Base-by-base conservation (phyloP, 2,113 vertebrate species). In the Hypanus sabinus region DNA sequence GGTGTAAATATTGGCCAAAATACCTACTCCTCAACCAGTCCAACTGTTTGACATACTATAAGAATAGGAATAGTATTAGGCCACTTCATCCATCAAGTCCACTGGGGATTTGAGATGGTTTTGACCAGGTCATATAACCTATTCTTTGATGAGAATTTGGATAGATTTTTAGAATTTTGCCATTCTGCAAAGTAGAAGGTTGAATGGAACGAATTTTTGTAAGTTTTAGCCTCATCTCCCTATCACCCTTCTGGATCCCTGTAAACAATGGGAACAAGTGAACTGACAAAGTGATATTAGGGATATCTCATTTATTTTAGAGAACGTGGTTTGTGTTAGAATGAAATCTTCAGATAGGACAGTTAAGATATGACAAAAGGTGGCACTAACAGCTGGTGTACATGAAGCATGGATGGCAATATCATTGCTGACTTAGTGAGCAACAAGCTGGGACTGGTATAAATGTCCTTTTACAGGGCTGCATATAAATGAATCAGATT, bases 391-490 rank as follows among this genome's bases (percentile, higher is more conserved):
- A 76, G 81, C 55, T 16, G 14, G n/a, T 38, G 18, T 22, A 36
- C 62, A 22, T 24, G 68, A 70, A 30, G 36, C 14, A 20, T 73
- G 68, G 36, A 16, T 38, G 70, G 70, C 70, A 55, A 9, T 24
- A 12, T 20, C 33, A 16, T 93, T 73, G 68, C 91, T 93, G 91
- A 93, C 91, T 75, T 20, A 92, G 90, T 71, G 91, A 93, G 36
- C 33, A 93, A 71, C 91, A 73, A 71, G 11, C 68, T 30, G 70
- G 91, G 91, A 90, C 91, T 73, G 68, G 91, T 93, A 75, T 75
- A 75, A 93, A 93, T 55, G 70, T 93, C 68, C 70, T 55, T 93
- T 93, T 93, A 93, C 5, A 38, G 91, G 91, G 91, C 73, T 93
- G 68, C 36, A 73, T 93, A 73, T 93, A 38, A 93, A 93, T 93